phyloP scores from a whole-genome alignment of 1,140 invertebrate species.

The Scaptomyza montana region DNA sequence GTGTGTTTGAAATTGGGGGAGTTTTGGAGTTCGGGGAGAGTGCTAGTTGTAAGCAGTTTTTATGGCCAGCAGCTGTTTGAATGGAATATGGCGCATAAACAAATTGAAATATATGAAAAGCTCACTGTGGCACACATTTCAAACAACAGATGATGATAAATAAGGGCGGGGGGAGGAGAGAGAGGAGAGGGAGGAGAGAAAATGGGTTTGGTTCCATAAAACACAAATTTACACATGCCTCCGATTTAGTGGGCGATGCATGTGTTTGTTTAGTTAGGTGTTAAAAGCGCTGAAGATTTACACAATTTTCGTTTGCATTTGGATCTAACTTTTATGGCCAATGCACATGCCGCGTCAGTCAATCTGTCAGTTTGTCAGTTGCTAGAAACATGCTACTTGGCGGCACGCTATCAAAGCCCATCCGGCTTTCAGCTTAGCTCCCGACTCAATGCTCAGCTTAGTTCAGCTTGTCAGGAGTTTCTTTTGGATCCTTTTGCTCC shows the following conservation, averaged over 20 bases:
- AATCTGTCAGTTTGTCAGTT: conserved; percentile 8
- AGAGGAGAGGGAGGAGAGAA: not conserved
- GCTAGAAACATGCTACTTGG: not conserved
- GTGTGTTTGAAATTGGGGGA: too few relatives aligned
- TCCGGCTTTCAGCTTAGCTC: conserved; percentile 15
- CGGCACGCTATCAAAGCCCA: conserved; percentile 37
- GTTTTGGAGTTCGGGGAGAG: not conserved
- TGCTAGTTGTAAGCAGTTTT: conserved; percentile 10
- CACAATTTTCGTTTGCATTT: conserved; percentile 28
- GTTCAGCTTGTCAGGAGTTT: conserved; percentile 1
- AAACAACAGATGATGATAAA: conserved; percentile 19
- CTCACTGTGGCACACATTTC: conserved; percentile 43
- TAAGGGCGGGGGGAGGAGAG: too few relatives aligned
- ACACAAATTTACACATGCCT: conserved; percentile 41
- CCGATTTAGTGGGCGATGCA: conserved; percentile 28
- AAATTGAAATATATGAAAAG: conserved; percentile 23
- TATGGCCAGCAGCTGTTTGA: conserved; percentile 37
- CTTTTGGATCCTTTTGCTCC: conserved; percentile 14
- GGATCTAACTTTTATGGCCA: conserved; percentile 31
- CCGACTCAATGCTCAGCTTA: too few relatives aligned
- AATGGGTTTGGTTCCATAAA: conserved; percentile 12
- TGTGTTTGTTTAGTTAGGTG: conserved; percentile 49
- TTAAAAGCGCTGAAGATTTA: conserved; percentile 46
- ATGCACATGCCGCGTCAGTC: not conserved
- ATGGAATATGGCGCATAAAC: conserved; percentile 1